Evolutionary conservation across 2,113 vertebrate genomes (phyloP).

Genomic region (Amia ocellicauda): DNA sequence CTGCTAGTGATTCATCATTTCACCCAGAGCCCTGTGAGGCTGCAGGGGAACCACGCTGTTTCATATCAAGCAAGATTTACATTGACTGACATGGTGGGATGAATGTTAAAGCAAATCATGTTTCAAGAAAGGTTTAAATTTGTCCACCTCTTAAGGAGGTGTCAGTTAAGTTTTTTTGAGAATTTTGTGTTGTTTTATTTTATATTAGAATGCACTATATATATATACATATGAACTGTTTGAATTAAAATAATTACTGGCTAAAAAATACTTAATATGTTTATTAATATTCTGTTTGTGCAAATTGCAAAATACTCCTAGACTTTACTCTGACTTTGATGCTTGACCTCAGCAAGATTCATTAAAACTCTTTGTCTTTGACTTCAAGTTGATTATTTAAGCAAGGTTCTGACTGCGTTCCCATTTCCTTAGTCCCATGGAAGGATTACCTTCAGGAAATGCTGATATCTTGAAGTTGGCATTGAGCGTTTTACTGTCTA

Average conservation of each 20-base stretch:
- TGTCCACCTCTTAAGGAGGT: too few relatives aligned
- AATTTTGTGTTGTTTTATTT: too few relatives aligned
- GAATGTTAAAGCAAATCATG: constrained; percentile 11
- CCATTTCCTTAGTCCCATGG: constrained; percentile 47
- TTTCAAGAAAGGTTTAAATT: too few relatives aligned
- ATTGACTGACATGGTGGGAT: constrained; percentile 35
- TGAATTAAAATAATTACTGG: too few relatives aligned
- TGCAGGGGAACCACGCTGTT: constrained; percentile 33
- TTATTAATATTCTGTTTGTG: too few relatives aligned
- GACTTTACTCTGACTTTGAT: not conserved
- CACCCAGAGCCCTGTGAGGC: constrained; percentile 45
- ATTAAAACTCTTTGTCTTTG: constrained; percentile 56
- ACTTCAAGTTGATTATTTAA: constrained; percentile 41
- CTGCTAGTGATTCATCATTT: constrained; percentile 57
- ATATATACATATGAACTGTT: too few relatives aligned
- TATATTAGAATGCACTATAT: too few relatives aligned
- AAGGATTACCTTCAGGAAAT: constrained; percentile 41
- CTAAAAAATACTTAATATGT: too few relatives aligned
- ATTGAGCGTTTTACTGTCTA: constrained; percentile 56
- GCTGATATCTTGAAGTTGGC: constrained; percentile 50
- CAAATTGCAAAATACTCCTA: constrained; percentile 3
- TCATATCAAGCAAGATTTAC: constrained; percentile 38
- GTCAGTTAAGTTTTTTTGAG: too few relatives aligned
- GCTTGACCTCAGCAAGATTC: constrained; percentile 55
- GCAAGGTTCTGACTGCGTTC: constrained; percentile 47